Base-by-base conservation (phyloP, 2,888 invertebrate species). In the Alloplasta piceator region DNA sequence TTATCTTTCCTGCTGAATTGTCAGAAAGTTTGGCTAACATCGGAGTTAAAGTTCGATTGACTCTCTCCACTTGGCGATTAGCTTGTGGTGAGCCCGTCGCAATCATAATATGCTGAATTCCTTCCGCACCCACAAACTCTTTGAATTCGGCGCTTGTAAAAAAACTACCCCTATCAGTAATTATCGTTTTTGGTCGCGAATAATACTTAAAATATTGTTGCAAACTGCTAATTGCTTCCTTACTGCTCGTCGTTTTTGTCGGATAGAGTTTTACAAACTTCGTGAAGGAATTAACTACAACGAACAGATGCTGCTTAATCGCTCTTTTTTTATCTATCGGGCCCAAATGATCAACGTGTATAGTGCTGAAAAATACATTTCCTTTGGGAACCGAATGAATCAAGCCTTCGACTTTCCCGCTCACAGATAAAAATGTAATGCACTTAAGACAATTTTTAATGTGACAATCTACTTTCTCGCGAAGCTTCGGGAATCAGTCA, bases 41-140 rank as follows among this genome's bases (percentile, higher is more conserved):
- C 0, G 84, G 78, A 0, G 68, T 56, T 26, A 87, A 14, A 1
- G 71, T 63, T 4, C 83, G 61, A 52, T 86, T 86, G 0, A 83
- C 70, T 3, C 84, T 26, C 55, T 87, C 86, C 0, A 85, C 82
- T 26, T 91, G 90, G 0, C 90, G 88, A 76, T 90, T 91, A 0
- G 88, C 86, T 56, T 87, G 83, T 4, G 88, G 89, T 5, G 86
- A 85, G 1, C 82, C 86, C 0, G 87, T 85, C 5, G 89, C 88
- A 5, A 89, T 85, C 64, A 82, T 75, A 9, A 87, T 80, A 48
- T 86, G 86, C 43, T 83, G 60, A 6, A 89, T 84, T 9, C 63
- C 76, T 7, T 73, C 50, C 0, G 79, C 75, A 0, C 74, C 26
- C 3, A 86, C 1, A 67, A 87, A 89, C 0, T 85, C 78, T 36